Evolutionary conservation across 2,888 invertebrate species (phyloP), one percentile per base, ranked within the genome.

Genomic region (Chromoteleia sp.): DNA sequence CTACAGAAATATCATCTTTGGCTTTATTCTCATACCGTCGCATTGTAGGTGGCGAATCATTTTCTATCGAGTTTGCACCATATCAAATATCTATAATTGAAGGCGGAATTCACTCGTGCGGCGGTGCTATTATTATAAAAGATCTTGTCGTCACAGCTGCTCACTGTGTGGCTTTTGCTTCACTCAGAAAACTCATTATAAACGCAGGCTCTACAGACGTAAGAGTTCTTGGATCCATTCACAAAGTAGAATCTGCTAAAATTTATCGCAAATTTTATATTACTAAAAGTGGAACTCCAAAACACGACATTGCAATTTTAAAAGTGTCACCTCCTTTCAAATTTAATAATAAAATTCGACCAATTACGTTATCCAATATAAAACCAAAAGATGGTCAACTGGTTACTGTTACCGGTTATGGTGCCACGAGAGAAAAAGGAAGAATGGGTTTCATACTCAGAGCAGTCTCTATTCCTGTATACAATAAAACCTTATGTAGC

Each of bases 371-470:
- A n/a, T n/a, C 56, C 0, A 67, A 2, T 0, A 12, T 0, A 6
- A 6, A 19, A 17, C 41, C 14, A 2, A 29, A 7, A 17, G 48
- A 17, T 0, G 58, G 56, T 6, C 43, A 75, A 29, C 8, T 67
- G 7, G 50, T 75, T 0, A 75, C 67, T 2, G 39, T 75, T 29
- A 75, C 75, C 3, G 75, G 75, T 10, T 75, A 75, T 29, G 75
- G 75, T 10, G n/a, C 21, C 0, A 39, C 10, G 2, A 14, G 0
- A n/a, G 75, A 75, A 75, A 56, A 65, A 10, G 54, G 63, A 3
- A 1, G 3, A n/a, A 5, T 30, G 3, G 33, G 41, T 21, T 52
- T 12, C 14, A n/a, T 7, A 36, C 50, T 71, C 1, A 36, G 21
- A 30, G 61, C 17, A 4, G 21, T 65, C 10, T 21, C 63, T 21